A percentile compares a stretch with the other conserved stretches of the same genome.
These are phyloP conservation scores for Loriculus beryllinus DNA, from an alignment of 2,797 vertebrate genomes.

Conservation along the genomic window DNA sequence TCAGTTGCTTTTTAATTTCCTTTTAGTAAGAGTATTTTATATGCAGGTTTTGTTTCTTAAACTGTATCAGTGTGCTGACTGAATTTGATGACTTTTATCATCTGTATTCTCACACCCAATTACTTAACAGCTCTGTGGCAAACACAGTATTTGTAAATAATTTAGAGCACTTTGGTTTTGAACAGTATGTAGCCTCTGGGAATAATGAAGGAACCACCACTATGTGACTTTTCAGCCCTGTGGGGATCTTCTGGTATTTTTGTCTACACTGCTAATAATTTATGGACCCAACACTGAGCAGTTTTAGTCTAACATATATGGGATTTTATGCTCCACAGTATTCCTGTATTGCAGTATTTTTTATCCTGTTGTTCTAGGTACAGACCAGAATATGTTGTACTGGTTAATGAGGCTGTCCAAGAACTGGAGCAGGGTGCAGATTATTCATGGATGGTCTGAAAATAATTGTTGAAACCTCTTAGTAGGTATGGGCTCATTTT, in stretches of 20 bases:
- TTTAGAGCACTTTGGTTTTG: constrained; percentile 4
- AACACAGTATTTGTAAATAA: constrained; percentile 14
- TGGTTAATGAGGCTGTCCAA: not conserved
- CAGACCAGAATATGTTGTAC: not conserved
- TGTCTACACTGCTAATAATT: not conserved
- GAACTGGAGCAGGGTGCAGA: not conserved
- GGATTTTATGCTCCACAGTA: not conserved
- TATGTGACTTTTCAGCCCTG: not conserved
- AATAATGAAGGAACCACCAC: not conserved
- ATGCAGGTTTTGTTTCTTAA: not conserved
- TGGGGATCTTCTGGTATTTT: not conserved
- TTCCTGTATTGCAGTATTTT: not conserved
- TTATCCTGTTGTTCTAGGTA: not conserved
- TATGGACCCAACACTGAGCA: not conserved
- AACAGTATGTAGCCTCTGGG: not conserved
- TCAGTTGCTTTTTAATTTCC: not conserved
- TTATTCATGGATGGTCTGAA: not conserved
- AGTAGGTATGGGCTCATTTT: not conserved
- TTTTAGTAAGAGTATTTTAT: not conserved
- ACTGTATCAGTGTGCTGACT: not conserved
- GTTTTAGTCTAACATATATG: not conserved
- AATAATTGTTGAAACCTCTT: not conserved
- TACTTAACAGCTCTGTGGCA: not conserved
- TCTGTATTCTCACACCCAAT: not conserved
- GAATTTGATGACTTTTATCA: not conserved